phyloP scores from a whole-genome alignment of 2,888 invertebrate genomes.

The Morpho achilles region DNA sequence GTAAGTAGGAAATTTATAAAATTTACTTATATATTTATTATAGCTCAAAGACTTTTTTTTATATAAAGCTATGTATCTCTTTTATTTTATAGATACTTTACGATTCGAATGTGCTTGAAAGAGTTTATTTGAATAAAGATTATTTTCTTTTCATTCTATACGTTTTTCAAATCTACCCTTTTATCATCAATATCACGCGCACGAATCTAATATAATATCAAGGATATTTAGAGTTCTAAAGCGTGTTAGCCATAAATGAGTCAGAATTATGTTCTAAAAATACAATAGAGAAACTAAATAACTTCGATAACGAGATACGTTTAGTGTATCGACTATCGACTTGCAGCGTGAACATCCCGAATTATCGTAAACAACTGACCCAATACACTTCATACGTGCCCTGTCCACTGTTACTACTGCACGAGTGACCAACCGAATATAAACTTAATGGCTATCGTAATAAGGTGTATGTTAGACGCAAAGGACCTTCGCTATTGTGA shows the following conservation, averaged over 20 bases:
- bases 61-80: too few relatives aligned
- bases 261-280: slow-evolving; percentile 3
- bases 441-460: slow-evolving; percentile 13
- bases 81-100: too few relatives aligned
- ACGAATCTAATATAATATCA: neutral
- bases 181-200: too few relatives aligned
- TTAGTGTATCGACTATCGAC: slow-evolving; percentile 18
- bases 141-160: too few relatives aligned
- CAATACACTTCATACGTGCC: slow-evolving; percentile 28
- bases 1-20: too few relatives aligned
- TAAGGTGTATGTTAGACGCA: slow-evolving; percentile 7
- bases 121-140: too few relatives aligned
- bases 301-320: slow-evolving; percentile 12
- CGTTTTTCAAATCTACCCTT: too few relatives aligned
- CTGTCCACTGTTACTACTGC: slow-evolving; percentile 19
- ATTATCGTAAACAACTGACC: slow-evolving; percentile 40
- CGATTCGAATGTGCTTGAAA: too few relatives aligned
- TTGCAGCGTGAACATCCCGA: slow-evolving; percentile 34
- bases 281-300: slow-evolving; percentile 9
- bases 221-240: too few relatives aligned
- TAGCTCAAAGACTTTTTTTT: too few relatives aligned
- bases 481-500: slow-evolving; percentile 18
- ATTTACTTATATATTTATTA: too few relatives aligned
- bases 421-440: slow-evolving; percentile 15
- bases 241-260: too few relatives aligned